Conservation (phyloP, 1,140 invertebrate genomes). For the Sesamia nonagrioides region DNA sequence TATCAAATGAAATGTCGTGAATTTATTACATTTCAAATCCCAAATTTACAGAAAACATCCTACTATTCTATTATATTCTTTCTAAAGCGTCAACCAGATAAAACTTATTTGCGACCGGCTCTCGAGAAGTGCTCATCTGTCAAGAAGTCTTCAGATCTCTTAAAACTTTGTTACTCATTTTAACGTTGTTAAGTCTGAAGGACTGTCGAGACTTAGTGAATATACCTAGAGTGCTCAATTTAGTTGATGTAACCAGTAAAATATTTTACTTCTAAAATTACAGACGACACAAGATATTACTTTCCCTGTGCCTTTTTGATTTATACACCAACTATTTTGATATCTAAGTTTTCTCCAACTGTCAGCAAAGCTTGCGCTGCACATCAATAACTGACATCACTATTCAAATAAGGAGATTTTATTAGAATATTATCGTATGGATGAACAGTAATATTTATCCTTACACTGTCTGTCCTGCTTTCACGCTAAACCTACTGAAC, state of each 20-base stretch:
- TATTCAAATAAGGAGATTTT: neutral
- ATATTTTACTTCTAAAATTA: no score
- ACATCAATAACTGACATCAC: neutral
- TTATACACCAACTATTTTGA: no score
- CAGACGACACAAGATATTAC: no score
- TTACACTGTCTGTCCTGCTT: no score
- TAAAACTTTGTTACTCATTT: constrained; percentile 38
- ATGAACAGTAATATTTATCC: no score
- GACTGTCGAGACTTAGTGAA: neutral
- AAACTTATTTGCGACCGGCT: constrained; percentile 9
- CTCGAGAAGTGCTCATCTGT: constrained; percentile 29
- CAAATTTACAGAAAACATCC: neutral
- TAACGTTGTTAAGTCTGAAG: constrained; percentile 21
- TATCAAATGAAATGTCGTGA: neutral
- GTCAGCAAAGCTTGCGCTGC: neutral
- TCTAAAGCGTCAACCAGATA: constrained; percentile 14
- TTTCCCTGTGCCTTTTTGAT: no score
- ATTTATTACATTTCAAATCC: constrained; percentile 9
- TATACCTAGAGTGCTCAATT: constrained; percentile 25
- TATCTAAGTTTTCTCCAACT: neutral
- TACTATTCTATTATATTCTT: no score
- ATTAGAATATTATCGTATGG: neutral
- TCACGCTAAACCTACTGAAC: no score
- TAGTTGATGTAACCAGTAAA: neutral
- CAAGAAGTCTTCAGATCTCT: constrained; percentile 24